A percentile compares a stretch with the other conserved stretches of the same genome.
Evolutionary conservation across 2,113 vertebrate genomes (phyloP).

Genomic region (Aleadryas rufinucha): DNA sequence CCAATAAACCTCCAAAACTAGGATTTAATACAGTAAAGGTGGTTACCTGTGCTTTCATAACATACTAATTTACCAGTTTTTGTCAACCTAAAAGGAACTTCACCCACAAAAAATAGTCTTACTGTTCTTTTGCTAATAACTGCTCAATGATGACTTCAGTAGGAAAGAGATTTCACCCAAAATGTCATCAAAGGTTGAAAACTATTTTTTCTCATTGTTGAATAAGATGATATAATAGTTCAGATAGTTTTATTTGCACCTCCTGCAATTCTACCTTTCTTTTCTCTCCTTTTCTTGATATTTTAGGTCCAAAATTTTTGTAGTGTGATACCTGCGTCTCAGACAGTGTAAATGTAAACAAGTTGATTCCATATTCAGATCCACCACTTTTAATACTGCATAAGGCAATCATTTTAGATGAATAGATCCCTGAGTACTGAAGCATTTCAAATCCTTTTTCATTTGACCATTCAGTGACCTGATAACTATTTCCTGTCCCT

Average conservation of each 20-base stretch:
- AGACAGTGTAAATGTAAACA: not conserved
- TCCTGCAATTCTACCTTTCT: not conserved
- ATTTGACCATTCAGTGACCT: slow-evolving; percentile 89
- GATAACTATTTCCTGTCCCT: slow-evolving; percentile 84
- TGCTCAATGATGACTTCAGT: not conserved
- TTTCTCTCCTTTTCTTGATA: not conserved
- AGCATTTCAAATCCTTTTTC: slow-evolving; percentile 83
- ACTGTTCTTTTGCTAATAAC: not conserved
- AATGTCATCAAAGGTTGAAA: not conserved
- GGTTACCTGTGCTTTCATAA: not conserved
- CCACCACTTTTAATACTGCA: slow-evolving; percentile 49
- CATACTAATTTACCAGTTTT: not conserved
- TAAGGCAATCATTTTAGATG: slow-evolving; percentile 67
- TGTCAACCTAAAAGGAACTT: not conserved
- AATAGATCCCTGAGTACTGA: slow-evolving; percentile 72
- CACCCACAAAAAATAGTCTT: not conserved
- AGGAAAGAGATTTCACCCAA: not conserved
- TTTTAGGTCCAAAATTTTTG: not conserved
- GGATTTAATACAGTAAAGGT: not conserved
- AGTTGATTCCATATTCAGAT: not conserved
- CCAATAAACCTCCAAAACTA: not conserved
- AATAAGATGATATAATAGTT: not conserved
- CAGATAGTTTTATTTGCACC: not conserved
- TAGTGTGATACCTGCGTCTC: not conserved
- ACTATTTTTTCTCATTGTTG: not conserved